Evolutionary conservation across 2,888 invertebrate genomes (phyloP).

Genomic region (Dasypolia templi): DNA sequence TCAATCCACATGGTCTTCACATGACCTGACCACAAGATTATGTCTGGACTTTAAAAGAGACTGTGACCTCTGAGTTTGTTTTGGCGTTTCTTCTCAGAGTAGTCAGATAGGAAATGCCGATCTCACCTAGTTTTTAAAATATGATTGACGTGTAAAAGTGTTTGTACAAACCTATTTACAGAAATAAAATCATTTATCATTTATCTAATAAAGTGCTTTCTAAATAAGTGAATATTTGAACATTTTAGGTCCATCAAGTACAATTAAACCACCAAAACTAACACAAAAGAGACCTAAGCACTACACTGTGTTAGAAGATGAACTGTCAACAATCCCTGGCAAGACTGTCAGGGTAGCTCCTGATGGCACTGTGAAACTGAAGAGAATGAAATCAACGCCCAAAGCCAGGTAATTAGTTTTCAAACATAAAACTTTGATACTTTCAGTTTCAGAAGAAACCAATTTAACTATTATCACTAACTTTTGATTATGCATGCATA

Average conservation of each 20-base stretch:
- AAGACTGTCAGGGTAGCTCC: slow-evolving; percentile 90
- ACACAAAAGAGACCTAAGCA: slow-evolving; percentile 88
- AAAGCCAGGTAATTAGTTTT: slow-evolving; percentile 51
- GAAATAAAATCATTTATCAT: too few species aligned
- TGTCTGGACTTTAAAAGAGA: too few species aligned
- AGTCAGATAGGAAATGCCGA: too few species aligned
- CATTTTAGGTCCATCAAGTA: slow-evolving; percentile 88
- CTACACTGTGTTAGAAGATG: slow-evolving; percentile 89
- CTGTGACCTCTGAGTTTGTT: too few species aligned
- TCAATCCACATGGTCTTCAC: too few species aligned
- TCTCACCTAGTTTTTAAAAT: too few species aligned
- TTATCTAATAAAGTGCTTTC: too few species aligned
- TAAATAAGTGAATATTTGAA: too few species aligned
- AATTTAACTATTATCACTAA: not conserved
- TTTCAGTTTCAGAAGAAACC: not conserved
- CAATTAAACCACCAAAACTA: slow-evolving; percentile 87
- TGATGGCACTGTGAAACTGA: slow-evolving; percentile 88
- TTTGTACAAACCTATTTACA: too few species aligned
- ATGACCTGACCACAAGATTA: too few species aligned
- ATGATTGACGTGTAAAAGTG: too few species aligned
- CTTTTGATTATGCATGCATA: not conserved
- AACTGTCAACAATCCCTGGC: slow-evolving; percentile 90
- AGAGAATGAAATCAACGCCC: slow-evolving; percentile 63
- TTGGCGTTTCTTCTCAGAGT: too few species aligned
- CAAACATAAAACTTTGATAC: not conserved